phyloP scores from a whole-genome alignment of 2,113 vertebrate genomes.

The Pseudolaguvia tuberculata region DNA sequence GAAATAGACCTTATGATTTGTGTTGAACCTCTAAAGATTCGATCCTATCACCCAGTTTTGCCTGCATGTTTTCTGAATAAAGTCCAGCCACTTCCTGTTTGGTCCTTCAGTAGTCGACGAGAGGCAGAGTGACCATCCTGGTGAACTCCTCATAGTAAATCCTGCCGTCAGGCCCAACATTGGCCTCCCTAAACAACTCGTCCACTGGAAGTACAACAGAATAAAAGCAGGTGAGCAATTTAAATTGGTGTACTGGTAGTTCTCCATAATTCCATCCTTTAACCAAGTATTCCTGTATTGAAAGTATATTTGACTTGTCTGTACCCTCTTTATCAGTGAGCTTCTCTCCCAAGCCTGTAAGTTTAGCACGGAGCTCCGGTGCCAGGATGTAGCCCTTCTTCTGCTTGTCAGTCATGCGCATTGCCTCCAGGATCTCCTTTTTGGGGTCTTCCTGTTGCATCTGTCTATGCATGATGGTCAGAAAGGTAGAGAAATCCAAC shows the following conservation, averaged over 20 bases:
- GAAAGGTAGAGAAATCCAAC: conserved; percentile 93
- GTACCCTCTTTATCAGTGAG: conserved; percentile 86
- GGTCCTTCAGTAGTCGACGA: conserved; percentile 69
- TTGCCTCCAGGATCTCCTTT: conserved; percentile 81
- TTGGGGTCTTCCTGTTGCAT: conserved; percentile 85
- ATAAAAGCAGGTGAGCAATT: not conserved
- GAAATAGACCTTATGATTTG: not conserved
- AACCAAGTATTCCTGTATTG: not conserved
- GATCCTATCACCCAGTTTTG: not conserved
- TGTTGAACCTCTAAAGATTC: not conserved
- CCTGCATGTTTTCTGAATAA: not conserved
- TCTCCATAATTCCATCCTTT: not conserved
- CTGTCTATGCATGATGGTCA: conserved; percentile 89
- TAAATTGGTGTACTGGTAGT: not conserved
- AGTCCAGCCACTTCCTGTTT: not conserved
- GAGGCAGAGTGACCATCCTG: conserved; percentile 71
- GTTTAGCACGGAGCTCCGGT: conserved; percentile 81
- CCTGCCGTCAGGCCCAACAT: conserved; percentile 68
- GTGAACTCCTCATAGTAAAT: conserved; percentile 84
- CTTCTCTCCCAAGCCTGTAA: conserved; percentile 85
- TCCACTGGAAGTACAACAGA: conserved; percentile 70
- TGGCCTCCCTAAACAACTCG: conserved; percentile 80
- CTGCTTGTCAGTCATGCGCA: conserved; percentile 87
- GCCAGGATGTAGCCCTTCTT: conserved; percentile 77
- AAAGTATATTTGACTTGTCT: not conserved